A percentile compares a stretch with the other conserved stretches of the same genome.
Evolutionary conservation across 2,113 vertebrate species (phyloP).

Genomic region (Gallinago paraguaiae): DNA sequence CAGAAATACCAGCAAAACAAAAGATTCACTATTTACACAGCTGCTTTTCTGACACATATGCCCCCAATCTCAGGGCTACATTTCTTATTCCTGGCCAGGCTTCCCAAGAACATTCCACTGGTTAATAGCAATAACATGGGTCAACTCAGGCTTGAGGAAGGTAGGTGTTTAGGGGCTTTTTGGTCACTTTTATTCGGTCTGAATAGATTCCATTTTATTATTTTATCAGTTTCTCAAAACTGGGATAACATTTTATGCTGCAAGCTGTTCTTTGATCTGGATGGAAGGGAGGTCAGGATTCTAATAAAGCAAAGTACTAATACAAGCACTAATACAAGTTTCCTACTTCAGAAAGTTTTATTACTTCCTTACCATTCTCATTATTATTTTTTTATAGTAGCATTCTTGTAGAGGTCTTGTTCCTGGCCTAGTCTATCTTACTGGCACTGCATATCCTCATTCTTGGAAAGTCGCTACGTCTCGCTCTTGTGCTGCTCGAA

Average conservation of each 20-base stretch:
- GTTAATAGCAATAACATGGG: slow-evolving; percentile 26
- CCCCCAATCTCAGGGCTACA: not conserved
- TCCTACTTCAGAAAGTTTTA: not conserved
- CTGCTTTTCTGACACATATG: slow-evolving; percentile 37
- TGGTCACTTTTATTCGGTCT: not conserved
- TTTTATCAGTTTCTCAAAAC: not conserved
- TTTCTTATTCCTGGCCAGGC: slow-evolving; percentile 55
- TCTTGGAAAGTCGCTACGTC: not conserved
- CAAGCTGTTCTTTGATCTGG: not conserved
- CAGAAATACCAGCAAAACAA: slow-evolving; percentile 3
- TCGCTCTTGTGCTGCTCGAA: not conserved
- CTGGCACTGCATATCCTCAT: not conserved
- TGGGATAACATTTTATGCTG: not conserved
- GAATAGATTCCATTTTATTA: not conserved
- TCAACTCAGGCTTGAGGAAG: not conserved
- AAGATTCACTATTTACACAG: slow-evolving; percentile 50
- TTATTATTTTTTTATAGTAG: not conserved
- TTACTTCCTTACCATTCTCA: not conserved
- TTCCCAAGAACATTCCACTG: slow-evolving; percentile 36
- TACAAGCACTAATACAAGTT: not conserved
- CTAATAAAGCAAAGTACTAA: not conserved
- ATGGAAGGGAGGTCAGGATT: not conserved
- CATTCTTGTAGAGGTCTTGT: not conserved
- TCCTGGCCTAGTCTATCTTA: not conserved
- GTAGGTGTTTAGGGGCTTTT: not conserved